Conservation (phyloP, 1,140 invertebrate species). For the Drosophila lowei region DNA sequence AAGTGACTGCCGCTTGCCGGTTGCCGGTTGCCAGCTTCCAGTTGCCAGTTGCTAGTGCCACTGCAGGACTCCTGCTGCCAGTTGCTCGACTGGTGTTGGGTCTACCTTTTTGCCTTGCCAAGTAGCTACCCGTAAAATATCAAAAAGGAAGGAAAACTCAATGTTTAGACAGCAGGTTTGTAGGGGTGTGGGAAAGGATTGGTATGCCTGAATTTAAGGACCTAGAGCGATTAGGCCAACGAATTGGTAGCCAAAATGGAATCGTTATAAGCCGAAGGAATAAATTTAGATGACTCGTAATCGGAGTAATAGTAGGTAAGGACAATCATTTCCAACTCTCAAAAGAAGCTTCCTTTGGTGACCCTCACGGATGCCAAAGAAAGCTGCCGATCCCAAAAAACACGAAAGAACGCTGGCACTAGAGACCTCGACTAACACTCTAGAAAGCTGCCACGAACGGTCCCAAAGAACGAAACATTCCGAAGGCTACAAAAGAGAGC, state of each 20-base stretch:
- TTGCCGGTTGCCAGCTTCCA: conserved; percentile 1
- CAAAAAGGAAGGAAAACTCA: conserved; percentile 29
- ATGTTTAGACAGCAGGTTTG: not conserved
- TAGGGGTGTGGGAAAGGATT: not conserved
- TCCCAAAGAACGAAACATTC: too few relatives aligned
- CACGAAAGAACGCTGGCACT: too few relatives aligned
- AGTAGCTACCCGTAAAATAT: conserved; percentile 42
- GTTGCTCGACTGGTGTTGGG: conserved; percentile 11
- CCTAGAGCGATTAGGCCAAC: not conserved
- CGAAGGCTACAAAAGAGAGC: too few relatives aligned
- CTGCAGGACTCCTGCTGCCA: not conserved
- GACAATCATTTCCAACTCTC: too few relatives aligned
- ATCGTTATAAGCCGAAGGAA: too few relatives aligned
- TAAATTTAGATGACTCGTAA: too few relatives aligned
- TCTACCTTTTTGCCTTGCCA: conserved; percentile 35
- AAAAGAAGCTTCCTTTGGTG: too few relatives aligned
- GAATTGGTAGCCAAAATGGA: not conserved
- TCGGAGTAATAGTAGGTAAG: not conserved
- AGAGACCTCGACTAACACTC: too few relatives aligned
- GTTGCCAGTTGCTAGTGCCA: conserved; percentile 1
- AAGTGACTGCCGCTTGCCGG: conserved; percentile 49
- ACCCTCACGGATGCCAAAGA: too few relatives aligned
- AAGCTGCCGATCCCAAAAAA: too few relatives aligned
- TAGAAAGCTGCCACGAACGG: too few relatives aligned
- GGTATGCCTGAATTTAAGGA: not conserved